A percentile compares a stretch with the other conserved stretches of the same genome.
Evolutionary conservation across 2,113 vertebrate species (phyloP).

Genomic region (Lichenostomus cassidix): DNA sequence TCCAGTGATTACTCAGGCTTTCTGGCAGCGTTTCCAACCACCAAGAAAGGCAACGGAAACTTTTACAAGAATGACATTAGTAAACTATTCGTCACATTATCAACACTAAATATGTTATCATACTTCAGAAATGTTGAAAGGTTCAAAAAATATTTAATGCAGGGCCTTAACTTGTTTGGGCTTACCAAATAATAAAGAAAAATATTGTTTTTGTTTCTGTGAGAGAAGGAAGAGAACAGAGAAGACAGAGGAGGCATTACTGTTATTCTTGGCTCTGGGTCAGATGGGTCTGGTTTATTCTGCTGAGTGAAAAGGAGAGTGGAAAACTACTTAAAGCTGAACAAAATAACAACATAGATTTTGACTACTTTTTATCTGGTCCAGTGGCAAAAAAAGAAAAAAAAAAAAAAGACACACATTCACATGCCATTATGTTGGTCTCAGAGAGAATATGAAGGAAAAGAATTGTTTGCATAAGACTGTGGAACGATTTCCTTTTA

Average conservation of each 20-base stretch:
- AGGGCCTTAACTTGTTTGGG: neutral
- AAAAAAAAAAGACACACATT: neutral
- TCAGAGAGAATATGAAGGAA: neutral
- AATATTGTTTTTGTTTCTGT: neutral
- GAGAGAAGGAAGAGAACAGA: neutral
- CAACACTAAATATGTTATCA: neutral
- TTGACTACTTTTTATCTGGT: neutral
- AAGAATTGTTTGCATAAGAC: neutral
- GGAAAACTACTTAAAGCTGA: conserved; percentile 31
- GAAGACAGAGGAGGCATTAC: neutral
- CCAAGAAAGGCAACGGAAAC: neutral
- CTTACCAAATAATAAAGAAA: neutral
- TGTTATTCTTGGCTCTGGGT: neutral
- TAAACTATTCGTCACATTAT: neutral
- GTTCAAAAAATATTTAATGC: neutral
- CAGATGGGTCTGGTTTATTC: neutral
- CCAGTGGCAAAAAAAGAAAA: neutral
- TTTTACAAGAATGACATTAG: conserved; percentile 13
- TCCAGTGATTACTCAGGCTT: neutral
- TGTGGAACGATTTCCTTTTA: neutral
- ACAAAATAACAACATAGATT: neutral
- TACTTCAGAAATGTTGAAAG: neutral
- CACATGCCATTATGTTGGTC: neutral
- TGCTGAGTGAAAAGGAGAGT: neutral
- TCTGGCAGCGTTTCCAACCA: neutral